Conservation (phyloP, 2,113 vertebrate species). For the Mungos mungo region DNA sequence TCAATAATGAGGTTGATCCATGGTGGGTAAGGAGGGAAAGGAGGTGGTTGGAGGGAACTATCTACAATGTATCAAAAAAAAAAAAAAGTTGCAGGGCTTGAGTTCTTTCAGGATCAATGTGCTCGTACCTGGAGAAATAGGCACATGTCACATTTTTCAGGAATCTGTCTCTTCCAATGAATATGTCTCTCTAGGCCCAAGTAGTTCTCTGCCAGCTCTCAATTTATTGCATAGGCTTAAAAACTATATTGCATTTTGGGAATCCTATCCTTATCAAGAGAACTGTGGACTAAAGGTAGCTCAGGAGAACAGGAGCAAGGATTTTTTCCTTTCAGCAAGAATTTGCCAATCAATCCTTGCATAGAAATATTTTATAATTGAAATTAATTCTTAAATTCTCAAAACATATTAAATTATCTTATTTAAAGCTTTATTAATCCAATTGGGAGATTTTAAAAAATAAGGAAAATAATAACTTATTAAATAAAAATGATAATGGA, state of each 20-base stretch:
- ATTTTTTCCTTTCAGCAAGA: neutral
- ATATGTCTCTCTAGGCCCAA: neutral
- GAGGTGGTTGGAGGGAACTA: neutral
- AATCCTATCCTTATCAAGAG: neutral
- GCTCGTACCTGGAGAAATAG: neutral
- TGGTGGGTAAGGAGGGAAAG: neutral
- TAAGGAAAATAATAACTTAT: neutral
- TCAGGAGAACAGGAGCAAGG: neutral
- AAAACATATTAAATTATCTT: too few relatives aligned
- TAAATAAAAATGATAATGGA: neutral
- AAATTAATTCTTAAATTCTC: neutral
- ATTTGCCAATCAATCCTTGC: neutral
- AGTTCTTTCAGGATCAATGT: neutral
- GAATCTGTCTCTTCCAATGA: neutral
- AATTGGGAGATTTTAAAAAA: neutral
- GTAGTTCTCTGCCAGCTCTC: neutral
- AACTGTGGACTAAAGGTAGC: neutral
- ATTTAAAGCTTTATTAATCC: neutral
- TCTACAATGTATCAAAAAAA: neutral
- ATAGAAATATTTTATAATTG: neutral
- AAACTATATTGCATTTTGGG: neutral
- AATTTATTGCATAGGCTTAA: neutral
- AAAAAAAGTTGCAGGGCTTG: neutral
- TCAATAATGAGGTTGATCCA: neutral
- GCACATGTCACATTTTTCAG: neutral